phyloP scores from a whole-genome alignment of 2,797 vertebrate genomes.

The Streptopelia turtur region DNA sequence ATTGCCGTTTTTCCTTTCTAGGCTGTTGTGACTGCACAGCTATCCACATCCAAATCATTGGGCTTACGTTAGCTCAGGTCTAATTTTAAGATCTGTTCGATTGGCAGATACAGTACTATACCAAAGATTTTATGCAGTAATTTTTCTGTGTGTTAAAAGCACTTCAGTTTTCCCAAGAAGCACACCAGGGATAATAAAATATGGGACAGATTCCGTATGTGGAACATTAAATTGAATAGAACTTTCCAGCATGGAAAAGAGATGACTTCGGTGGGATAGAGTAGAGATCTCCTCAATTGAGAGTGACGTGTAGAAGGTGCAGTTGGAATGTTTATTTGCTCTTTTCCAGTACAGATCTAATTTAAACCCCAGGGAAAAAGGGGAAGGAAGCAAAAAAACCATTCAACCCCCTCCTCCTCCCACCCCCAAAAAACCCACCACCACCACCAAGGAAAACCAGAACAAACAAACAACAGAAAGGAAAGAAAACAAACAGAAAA shows the following conservation, averaged over 20 bases:
- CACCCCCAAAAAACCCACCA: too few species aligned
- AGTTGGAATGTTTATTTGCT: neutral
- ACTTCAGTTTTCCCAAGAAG: neutral
- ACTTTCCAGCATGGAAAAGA: neutral
- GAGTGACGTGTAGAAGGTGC: neutral
- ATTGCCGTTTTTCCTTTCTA: neutral
- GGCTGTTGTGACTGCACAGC: neutral
- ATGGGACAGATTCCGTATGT: neutral
- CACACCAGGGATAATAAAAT: neutral
- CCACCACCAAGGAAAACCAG: too few species aligned
- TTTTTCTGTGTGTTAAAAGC: neutral
- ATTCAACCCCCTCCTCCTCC: too few species aligned
- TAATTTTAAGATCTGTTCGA: neutral
- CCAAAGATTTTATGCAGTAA: neutral
- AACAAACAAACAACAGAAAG: too few species aligned
- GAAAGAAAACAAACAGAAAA: too few species aligned
- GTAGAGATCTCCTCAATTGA: neutral
- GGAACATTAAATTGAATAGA: neutral
- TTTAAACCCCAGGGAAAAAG: neutral
- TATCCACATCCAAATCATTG: neutral
- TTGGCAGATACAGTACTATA: neutral
- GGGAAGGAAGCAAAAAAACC: rapidly evolving
- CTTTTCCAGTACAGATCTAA: neutral
- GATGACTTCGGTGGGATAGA: neutral
- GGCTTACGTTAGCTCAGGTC: neutral